A percentile compares a stretch with the other conserved stretches of the same genome.
These are phyloP conservation scores for Onychomys torridus DNA, from an alignment of 2,797 vertebrate species.

Conservation along the genomic window DNA sequence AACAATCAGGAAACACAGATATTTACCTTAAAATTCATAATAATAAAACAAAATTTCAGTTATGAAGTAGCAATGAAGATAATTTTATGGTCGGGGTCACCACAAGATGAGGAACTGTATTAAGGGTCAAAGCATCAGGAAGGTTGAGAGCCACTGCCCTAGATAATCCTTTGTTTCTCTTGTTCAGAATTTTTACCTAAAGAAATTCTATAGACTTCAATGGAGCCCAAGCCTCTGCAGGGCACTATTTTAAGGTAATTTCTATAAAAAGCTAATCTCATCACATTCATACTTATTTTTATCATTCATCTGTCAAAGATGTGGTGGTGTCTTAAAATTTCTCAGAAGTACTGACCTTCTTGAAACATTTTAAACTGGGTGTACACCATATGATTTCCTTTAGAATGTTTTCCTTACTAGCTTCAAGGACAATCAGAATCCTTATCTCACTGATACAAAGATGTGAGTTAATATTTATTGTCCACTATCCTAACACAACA, in stretches of 20 bases:
- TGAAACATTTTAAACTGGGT: slow-evolving; percentile 5
- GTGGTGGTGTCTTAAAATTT: neutral
- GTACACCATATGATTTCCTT: neutral
- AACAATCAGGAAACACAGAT: neutral
- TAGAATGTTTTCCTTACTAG: neutral
- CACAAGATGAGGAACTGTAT: neutral
- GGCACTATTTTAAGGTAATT: slow-evolving; percentile 33
- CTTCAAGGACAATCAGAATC: neutral
- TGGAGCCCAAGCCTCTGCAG: neutral
- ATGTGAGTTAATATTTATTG: neutral
- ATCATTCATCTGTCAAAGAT: neutral
- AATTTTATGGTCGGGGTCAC: neutral
- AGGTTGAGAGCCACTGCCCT: neutral
- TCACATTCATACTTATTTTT: slow-evolving; percentile 43
- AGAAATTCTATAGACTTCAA: neutral
- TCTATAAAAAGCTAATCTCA: slow-evolving; percentile 30
- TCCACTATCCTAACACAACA: neutral
- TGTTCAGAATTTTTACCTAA: slow-evolving; percentile 41
- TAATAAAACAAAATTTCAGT: neutral
- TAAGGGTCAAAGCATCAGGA: neutral
- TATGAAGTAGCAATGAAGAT: neutral
- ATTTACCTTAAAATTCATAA: neutral
- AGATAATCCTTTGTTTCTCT: neutral
- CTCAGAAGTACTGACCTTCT: neutral
- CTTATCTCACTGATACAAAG: neutral